Evolutionary conservation across 2,888 invertebrate species (phyloP), one percentile per base, ranked within the genome.

Genomic region (Pterostichus niger): DNA sequence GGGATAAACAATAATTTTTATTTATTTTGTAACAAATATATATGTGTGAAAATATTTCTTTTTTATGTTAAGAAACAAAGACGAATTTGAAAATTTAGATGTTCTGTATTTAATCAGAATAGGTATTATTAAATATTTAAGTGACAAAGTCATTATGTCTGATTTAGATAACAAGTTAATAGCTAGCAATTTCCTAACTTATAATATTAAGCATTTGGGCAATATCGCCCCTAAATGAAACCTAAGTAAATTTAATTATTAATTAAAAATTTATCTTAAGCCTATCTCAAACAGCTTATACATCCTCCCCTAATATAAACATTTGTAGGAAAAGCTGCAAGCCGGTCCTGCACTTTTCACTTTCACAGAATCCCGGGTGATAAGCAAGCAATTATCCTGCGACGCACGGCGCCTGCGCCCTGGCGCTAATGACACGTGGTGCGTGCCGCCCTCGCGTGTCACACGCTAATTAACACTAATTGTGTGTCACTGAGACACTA

Each of bases 391-490:
- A 64, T 64, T 64, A 64, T 6, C 64, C 40, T 44, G 71, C 40
- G 71, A 15, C 40, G 71, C 15, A 71, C 15, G 44, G 31, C 64
- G 17, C 17, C 10, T 40, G 71, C 46, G 71, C 71, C 40, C 7
- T 33, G 11, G 44, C 44, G 71, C 11, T 71, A 71, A 71, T 44
- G 71, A 46, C 71, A 71, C 71, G 64, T 64, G 56, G 80, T 75
- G 75, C 75, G 75, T 61, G 82, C 11, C 35, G 15, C 59, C 24
- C 17, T 82, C 61, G 75, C 82, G 82, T 82, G 82, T 44, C 75
- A 75, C 75, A 56, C 31, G 75, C 82, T 82, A 82, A 82, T 82
- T 82, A 82, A 82, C 82, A 82, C 82, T 82, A 82, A 82, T 82
- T 82, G 82, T 82, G 75, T 82, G 82, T 82, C 75, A 82, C 49